Conservation (phyloP, 2,888 invertebrate genomes). For the Drosophila fungiperda region DNA sequence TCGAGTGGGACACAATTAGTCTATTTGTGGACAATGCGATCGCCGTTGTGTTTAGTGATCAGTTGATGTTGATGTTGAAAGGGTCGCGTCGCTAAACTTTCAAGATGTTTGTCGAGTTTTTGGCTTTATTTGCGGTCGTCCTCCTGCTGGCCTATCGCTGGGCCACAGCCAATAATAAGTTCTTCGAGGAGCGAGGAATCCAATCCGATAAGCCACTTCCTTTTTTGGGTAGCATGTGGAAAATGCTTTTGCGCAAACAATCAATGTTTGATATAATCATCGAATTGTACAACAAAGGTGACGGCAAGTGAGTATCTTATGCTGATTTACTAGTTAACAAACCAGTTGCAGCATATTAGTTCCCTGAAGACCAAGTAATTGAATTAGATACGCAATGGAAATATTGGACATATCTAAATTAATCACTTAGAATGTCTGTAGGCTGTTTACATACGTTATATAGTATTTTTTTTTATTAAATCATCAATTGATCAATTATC, state of each 20-base stretch:
- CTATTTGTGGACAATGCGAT: slow-evolving; percentile 1
- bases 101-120: slow-evolving; percentile 36
- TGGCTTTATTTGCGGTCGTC: slow-evolving; percentile 31
- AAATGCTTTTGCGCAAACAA: slow-evolving; percentile 28
- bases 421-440: background rate
- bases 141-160: slow-evolving; percentile 72
- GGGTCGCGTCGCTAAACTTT: background rate
- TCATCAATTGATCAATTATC: background rate
- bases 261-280: slow-evolving; percentile 41
- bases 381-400: background rate
- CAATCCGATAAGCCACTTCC: slow-evolving; percentile 41
- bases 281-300: slow-evolving; percentile 28
- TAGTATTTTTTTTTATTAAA: background rate
- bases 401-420: background rate
- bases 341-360: slow-evolving; percentile 9
- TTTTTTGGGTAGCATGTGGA: slow-evolving; percentile 41
- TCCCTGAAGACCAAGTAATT: background rate
- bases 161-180: slow-evolving; percentile 62
- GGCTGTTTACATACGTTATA: background rate
- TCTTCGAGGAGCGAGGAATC: slow-evolving; percentile 71
- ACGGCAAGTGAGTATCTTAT: slow-evolving; percentile 36
- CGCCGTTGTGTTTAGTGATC: slow-evolving; percentile 10
- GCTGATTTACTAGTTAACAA: background rate
- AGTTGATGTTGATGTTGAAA: slow-evolving; percentile 3
- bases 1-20: slow-evolving; percentile 8